Conservation (phyloP, 2,113 vertebrate species). For the Megaceryle torquata region DNA sequence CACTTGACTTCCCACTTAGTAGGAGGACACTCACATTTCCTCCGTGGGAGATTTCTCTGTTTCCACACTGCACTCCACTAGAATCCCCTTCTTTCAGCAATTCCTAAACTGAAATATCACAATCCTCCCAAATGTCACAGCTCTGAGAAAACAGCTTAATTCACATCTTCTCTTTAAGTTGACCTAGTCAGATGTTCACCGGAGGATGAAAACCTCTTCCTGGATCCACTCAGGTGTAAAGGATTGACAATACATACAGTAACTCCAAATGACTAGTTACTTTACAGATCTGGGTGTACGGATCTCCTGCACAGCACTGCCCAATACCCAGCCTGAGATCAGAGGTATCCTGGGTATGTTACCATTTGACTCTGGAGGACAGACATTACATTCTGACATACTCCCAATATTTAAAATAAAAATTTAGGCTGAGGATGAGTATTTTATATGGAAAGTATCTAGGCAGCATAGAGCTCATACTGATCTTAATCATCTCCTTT, state of each 20-base stretch:
- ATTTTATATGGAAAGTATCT: background rate
- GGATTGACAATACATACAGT: constrained; percentile 23
- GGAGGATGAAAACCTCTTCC: constrained; percentile 41
- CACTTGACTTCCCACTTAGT: background rate
- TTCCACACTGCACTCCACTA: background rate
- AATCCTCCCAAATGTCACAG: background rate
- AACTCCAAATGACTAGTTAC: background rate
- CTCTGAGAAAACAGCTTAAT: constrained; percentile 32
- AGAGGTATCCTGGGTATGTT: background rate
- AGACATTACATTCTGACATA: background rate
- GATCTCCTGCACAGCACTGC: background rate
- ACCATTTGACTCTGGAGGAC: background rate
- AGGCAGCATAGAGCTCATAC: background rate
- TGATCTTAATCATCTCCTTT: background rate
- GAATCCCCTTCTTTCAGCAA: background rate
- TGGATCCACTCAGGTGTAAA: background rate
- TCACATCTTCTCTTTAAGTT: constrained; percentile 17
- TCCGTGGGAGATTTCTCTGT: background rate
- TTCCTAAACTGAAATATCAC: background rate
- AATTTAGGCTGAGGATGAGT: background rate
- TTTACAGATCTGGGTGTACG: background rate
- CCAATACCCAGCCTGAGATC: background rate
- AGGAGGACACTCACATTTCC: background rate
- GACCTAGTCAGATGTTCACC: background rate
- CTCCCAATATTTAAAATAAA: background rate